Conservation (phyloP, 2,888 invertebrate genomes). For the Muscina levida region DNA sequence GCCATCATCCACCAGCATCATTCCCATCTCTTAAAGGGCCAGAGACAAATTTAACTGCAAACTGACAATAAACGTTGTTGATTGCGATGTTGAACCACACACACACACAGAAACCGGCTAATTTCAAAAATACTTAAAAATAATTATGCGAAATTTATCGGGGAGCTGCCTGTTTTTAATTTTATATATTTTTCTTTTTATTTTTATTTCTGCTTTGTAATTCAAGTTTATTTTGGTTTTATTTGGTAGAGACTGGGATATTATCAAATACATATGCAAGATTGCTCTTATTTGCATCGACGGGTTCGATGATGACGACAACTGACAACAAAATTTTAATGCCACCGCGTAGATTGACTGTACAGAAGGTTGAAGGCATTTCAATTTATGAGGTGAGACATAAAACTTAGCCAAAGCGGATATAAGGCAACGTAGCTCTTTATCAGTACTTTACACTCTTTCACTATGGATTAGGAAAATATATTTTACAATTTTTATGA, state of each 20-base stretch:
- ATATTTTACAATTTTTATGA: too few species aligned
- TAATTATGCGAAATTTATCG: slow-evolving; percentile 42
- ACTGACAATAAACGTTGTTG: slow-evolving; percentile 14
- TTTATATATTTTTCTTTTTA: too few species aligned
- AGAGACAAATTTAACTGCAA: background rate
- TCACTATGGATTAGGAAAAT: too few species aligned
- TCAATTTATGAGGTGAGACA: too few species aligned
- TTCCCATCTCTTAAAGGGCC: background rate
- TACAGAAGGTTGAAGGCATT: too few species aligned
- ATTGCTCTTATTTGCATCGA: slow-evolving; percentile 26
- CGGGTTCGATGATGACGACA: background rate
- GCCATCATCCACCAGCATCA: slow-evolving; percentile 33
- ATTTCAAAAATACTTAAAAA: slow-evolving; percentile 30
- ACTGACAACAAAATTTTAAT: too few species aligned
- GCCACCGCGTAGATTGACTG: too few species aligned
- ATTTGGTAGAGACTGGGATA: background rate
- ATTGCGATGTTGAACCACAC: slow-evolving; percentile 19
- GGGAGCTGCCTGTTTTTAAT: too few species aligned
- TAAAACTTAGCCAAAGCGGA: too few species aligned
- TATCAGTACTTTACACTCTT: too few species aligned
- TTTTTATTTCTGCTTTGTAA: background rate
- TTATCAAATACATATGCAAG: slow-evolving; percentile 12
- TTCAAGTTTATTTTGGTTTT: background rate
- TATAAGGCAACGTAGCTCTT: too few species aligned
- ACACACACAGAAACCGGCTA: slow-evolving; percentile 48